phyloP scores from a whole-genome alignment of 2,888 invertebrate genomes.

The Andrena bicolor region DNA sequence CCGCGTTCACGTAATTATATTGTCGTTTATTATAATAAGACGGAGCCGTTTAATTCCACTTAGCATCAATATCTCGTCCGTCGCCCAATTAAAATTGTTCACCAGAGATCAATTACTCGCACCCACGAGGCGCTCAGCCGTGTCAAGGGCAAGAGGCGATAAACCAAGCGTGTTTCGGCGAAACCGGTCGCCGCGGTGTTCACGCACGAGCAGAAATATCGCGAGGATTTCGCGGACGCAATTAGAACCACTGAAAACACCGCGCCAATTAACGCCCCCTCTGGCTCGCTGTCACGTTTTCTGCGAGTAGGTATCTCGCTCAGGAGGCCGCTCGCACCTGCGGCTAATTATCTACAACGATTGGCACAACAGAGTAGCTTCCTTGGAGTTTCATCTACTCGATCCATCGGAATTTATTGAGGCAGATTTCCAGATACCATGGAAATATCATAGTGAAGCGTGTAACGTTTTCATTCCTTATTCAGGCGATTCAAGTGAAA shows the following conservation, averaged over 20 bases:
- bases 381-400: neutral
- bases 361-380: slow-evolving; percentile 14
- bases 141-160: slow-evolving; percentile 37
- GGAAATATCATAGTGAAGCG: neutral
- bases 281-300: slow-evolving; percentile 37
- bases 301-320: slow-evolving; percentile 30
- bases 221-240: slow-evolving; percentile 43
- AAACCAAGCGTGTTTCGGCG: slow-evolving; percentile 44
- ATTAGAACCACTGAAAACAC: slow-evolving; percentile 59
- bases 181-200: slow-evolving; percentile 41
- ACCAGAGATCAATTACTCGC: slow-evolving; percentile 42
- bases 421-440: too few species aligned
- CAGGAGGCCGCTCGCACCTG: slow-evolving; percentile 37
- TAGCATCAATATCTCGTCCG: slow-evolving; percentile 38
- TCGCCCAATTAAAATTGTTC: slow-evolving; percentile 58
- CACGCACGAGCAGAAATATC: slow-evolving; percentile 33
- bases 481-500: neutral
- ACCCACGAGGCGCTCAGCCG: slow-evolving; percentile 33
- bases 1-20: neutral
- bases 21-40: neutral
- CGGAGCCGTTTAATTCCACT: slow-evolving; percentile 33
- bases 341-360: slow-evolving; percentile 43
- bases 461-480: neutral
- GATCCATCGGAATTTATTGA: neutral
- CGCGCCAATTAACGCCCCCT: slow-evolving; percentile 60